Evolutionary conservation across 2,113 vertebrate species (phyloP).

Genomic region (Engystomops pustulosus): DNA sequence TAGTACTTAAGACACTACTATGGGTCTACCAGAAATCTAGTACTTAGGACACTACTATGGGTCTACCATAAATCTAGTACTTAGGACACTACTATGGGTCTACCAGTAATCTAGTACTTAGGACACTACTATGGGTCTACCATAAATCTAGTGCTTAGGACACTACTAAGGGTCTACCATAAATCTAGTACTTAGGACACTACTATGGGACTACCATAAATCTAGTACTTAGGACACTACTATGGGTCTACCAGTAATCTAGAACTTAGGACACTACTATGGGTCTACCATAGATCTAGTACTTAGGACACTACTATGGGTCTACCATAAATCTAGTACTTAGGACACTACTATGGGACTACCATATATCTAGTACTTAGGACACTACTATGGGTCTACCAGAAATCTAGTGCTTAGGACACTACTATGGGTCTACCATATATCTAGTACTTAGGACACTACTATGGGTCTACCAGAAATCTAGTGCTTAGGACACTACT

Average conservation of each 20-base stretch:
- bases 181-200: not conserved
- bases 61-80: not conserved
- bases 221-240: not conserved
- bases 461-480: not conserved
- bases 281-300: not conserved
- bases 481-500: not conserved
- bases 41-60: not conserved
- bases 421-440: no score
- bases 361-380: not conserved
- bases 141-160: not conserved
- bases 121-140: not conserved
- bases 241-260: not conserved
- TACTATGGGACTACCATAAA: not conserved
- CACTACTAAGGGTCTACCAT: not conserved
- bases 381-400: not conserved
- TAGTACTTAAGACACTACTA: no score
- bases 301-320: not conserved
- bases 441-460: no score
- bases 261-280: not conserved
- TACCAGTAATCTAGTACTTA: not conserved
- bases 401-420: no score
- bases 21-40: not conserved
- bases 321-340: not conserved
- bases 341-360: not conserved
- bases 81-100: not conserved